These are phyloP conservation scores for Lepus oiostolus DNA, from an alignment of 2,797 vertebrate species.

Conservation along the genomic window DNA sequence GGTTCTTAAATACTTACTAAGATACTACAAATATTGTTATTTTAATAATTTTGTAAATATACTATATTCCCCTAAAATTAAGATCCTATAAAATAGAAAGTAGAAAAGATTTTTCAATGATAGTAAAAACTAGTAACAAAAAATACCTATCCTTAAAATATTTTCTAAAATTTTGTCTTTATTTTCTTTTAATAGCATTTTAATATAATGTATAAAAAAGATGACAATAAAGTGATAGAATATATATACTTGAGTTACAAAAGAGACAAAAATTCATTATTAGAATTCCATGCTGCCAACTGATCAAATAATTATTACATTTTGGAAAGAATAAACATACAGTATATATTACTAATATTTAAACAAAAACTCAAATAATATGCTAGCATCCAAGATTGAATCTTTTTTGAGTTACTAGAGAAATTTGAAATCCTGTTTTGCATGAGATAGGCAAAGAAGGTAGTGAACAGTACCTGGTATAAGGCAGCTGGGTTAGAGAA, in stretches of 20 bases:
- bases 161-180: neutral
- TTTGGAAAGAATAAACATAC: conserved; percentile 51
- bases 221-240: conserved; percentile 5
- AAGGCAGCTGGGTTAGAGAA: neutral
- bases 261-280: conserved; percentile 51
- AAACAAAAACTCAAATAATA: conserved; percentile 61
- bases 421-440: conserved; percentile 43
- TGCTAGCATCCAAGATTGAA: conserved; percentile 6
- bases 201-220: conserved; percentile 56
- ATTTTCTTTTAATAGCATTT: conserved; percentile 43
- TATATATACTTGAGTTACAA: neutral
- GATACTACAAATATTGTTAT: neutral
- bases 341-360: conserved; percentile 38
- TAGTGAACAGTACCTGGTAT: neutral
- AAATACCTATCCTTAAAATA: conserved; percentile 28
- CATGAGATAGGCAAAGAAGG: neutral
- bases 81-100: conserved; percentile 40
- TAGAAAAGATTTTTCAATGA: conserved; percentile 24
- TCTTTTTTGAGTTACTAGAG: conserved; percentile 55
- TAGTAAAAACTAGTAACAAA: conserved; percentile 22
- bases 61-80: conserved; percentile 42
- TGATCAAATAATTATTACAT: conserved; percentile 26
- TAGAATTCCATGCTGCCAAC: conserved; percentile 40
- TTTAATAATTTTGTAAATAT: conserved; percentile 26
- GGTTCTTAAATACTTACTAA: conserved; percentile 41